Evolutionary conservation across 2,797 vertebrate species (phyloP).

Genomic region (Lacerta bilineata): DNA sequence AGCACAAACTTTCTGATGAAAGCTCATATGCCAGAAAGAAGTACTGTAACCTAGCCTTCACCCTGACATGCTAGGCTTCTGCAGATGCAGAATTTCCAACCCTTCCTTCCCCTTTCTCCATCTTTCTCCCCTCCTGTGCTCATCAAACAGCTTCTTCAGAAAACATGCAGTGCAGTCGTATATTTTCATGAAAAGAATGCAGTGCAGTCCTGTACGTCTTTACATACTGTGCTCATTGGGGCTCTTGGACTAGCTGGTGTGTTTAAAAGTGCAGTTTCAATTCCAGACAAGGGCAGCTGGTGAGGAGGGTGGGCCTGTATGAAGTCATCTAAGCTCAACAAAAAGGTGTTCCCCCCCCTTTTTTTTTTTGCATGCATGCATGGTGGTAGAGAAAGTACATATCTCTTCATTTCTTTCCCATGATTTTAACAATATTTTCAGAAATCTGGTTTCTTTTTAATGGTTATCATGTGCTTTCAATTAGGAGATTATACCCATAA

Average conservation of each 20-base stretch:
- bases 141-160: neutral
- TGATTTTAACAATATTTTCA: constrained; percentile 25
- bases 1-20: neutral
- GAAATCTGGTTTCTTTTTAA: constrained; percentile 58
- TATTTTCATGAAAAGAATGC: neutral
- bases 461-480: constrained; percentile 52
- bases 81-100: neutral
- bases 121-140: neutral
- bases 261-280: neutral
- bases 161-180: neutral
- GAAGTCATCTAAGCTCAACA: neutral
- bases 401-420: neutral
- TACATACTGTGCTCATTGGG: neutral
- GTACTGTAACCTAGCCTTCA: neutral
- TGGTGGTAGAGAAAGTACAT: neutral
- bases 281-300: neutral
- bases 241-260: neutral
- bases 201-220: too few relatives aligned
- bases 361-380: neutral
- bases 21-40: neutral
- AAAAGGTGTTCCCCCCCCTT: neutral
- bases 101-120: neutral
- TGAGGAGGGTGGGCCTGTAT: neutral
- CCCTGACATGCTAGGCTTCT: neutral
- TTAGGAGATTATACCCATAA: constrained; percentile 61